Base-by-base conservation (phyloP, 2,113 vertebrate species). In the Hypanus sabinus region DNA sequence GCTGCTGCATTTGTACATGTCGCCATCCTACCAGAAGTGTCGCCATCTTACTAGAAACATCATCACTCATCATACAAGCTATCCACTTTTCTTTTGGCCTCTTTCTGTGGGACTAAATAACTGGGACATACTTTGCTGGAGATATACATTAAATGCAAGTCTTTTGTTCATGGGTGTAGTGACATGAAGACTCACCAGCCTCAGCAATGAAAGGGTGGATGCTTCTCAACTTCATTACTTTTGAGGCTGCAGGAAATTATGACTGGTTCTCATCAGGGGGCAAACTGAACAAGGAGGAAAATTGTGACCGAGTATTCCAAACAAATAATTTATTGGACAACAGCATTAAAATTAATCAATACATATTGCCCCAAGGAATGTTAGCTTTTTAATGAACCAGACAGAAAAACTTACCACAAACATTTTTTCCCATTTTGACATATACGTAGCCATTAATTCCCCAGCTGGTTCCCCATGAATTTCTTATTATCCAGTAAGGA, bases 401-500 rank as follows among this genome's bases (percentile, higher is more conserved):
- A 77, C 24, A 93, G 76, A 94, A 76, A 46, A 36, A 97, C 97
- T 97, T 95, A 99, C 98, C 98, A 88, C 98, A 99, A 80, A 98
- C 6, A 79, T 98, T 98, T 65, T 94, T 16, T 0, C 98, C 98
- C 14, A 98, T 98, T 96, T 98, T 98, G 70, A 99, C 96, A 94
- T 94, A 97, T 94, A 97, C 98, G 6, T 98, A 99, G 93, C 98
- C 98, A 0, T 97, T 95, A n/a, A 97, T 95, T 94, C 98, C 98
- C 98, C 98, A 98, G 0, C 96, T 83, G 0, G 94, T 95, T 9
- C 98, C 98, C 98, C 98, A 98, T 0, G 98, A 98, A 95, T 99
- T 99, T 94, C 98, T 96, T 20, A 99, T 97, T 38, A 99, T 98
- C 98, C 98, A 98, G 95, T 97, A 98, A 0, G 98, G 98, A 94